Evolutionary conservation across 1,140 invertebrate species (phyloP), one percentile per base, ranked within the genome.

Genomic region (Thaumetopoea pityocampa): DNA sequence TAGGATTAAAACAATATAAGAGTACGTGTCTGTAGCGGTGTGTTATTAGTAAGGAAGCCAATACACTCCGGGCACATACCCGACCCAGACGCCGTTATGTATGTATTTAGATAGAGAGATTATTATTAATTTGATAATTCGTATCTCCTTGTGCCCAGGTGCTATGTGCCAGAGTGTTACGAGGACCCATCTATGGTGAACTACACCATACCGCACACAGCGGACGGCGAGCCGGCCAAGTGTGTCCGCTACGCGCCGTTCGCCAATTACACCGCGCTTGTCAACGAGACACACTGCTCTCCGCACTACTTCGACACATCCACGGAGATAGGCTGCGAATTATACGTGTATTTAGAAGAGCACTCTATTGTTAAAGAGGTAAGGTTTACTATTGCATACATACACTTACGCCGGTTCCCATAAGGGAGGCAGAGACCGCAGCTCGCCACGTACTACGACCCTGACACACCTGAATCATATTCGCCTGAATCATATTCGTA

Each of bases 321-420:
- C 0, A 67, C 50, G 0, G 62, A 67, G 38, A 59, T 83, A 0
- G 61, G 61, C n/a, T 83, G 79, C 42, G 74, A 83, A 8, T 65
- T 65, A 0, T 83, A 61, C 14, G 58, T 73, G 4, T 83, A 83
- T 44, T 68, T 76, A 26, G 79, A 83, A 34, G 60, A 71, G 5
- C 72, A 83, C 33, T 80, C 76, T 10, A 83, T 83, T 40, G 79
- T 83, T 14, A 80, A 83, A 51, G 79, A 83, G 71, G 79, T 83
- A 18, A 65, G 63, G 36, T 5, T 24, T 0, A 15, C 35, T 19
- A 26, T 43, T 30, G 4, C 8, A 15, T 6, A n/a, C n/a, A n/a
- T n/a, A n/a, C n/a, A n/a, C n/a, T n/a, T n/a, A n/a, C n/a, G n/a
- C n/a, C n/a, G n/a, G n/a, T n/a, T n/a, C n/a, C n/a, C n/a, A n/a